These are phyloP conservation scores for Drosophila gunungcola DNA, from an alignment of 1,140 invertebrate genomes.

Conservation along the genomic window DNA sequence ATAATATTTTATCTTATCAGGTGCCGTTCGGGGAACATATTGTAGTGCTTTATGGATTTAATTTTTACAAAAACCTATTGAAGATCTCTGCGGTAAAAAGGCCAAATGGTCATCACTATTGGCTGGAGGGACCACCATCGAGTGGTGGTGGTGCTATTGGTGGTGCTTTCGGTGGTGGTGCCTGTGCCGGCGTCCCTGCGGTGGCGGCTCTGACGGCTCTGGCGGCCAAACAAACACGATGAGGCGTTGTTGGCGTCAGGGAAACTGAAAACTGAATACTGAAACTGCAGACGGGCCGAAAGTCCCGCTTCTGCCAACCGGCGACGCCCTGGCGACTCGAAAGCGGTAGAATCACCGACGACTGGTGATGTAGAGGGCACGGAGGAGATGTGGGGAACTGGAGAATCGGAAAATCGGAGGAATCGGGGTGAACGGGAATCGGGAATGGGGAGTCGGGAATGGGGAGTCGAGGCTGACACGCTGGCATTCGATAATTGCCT, in stretches of 20 bases:
- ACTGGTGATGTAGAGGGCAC: neutral
- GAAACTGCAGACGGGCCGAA: constrained; percentile 60
- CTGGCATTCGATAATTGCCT: constrained; percentile 83
- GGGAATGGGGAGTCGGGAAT: neutral
- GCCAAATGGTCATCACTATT: constrained; percentile 17
- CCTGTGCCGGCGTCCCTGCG: constrained; percentile 56
- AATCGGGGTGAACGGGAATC: neutral
- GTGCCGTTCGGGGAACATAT: too few relatives aligned
- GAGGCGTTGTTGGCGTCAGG: constrained; percentile 81
- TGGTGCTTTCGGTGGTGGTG: constrained; percentile 7
- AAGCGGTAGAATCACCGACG: constrained; percentile 8
- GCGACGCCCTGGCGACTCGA: constrained; percentile 49
- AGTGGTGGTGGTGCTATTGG: constrained; percentile 40
- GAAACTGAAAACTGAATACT: constrained; percentile 19
- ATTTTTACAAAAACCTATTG: too few relatives aligned
- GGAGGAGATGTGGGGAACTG: neutral
- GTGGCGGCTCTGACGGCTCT: constrained; percentile 77
- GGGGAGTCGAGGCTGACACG: constrained; percentile 50
- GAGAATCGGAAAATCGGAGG: constrained; percentile 7
- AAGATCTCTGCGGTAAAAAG: neutral
- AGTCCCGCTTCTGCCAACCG: constrained; percentile 34
- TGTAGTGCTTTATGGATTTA: too few relatives aligned
- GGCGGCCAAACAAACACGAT: constrained; percentile 81
- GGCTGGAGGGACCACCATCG: neutral
- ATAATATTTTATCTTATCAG: too few relatives aligned